A percentile compares a stretch with the other conserved stretches of the same genome.
Conservation (phyloP, 2,888 invertebrate species). For the Epinotia bilunana region DNA sequence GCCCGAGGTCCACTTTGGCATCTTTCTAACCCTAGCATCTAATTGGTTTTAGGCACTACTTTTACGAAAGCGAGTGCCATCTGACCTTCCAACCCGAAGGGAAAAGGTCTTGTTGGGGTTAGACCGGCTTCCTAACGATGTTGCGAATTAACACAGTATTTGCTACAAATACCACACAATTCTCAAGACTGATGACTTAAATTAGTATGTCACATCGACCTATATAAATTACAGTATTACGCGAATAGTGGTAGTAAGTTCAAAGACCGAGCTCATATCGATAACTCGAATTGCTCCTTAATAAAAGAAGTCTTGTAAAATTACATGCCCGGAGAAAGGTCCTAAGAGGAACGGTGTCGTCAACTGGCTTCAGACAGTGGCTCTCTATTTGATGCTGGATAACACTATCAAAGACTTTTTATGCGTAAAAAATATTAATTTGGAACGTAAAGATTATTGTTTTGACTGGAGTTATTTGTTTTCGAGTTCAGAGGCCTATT, state of each 20-base stretch:
- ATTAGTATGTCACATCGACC: background rate
- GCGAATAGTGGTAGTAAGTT: background rate
- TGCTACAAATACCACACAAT: background rate
- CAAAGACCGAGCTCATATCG: background rate
- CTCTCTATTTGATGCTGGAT: slow-evolving; percentile 9
- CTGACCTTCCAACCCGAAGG: too few species aligned
- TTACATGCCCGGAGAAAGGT: background rate
- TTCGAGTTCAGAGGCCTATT: background rate
- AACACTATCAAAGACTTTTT: background rate
- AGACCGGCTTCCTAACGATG: too few species aligned
- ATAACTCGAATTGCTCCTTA: background rate
- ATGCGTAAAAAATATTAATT: background rate
- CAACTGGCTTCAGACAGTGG: background rate
- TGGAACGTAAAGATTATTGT: background rate
- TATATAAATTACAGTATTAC: background rate
- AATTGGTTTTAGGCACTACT: too few species aligned
- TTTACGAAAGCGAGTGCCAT: too few species aligned
- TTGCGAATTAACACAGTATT: background rate
- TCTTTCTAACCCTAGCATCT: too few species aligned
- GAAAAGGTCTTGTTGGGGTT: too few species aligned
- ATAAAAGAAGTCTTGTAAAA: slow-evolving; percentile 9
- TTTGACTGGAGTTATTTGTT: background rate
- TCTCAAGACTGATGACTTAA: background rate
- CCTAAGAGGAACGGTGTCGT: slow-evolving; percentile 12
- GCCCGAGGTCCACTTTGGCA: too few species aligned